Evolutionary conservation across 2,888 invertebrate species (phyloP).

Genomic region (Eristalinus sepulchralis): DNA sequence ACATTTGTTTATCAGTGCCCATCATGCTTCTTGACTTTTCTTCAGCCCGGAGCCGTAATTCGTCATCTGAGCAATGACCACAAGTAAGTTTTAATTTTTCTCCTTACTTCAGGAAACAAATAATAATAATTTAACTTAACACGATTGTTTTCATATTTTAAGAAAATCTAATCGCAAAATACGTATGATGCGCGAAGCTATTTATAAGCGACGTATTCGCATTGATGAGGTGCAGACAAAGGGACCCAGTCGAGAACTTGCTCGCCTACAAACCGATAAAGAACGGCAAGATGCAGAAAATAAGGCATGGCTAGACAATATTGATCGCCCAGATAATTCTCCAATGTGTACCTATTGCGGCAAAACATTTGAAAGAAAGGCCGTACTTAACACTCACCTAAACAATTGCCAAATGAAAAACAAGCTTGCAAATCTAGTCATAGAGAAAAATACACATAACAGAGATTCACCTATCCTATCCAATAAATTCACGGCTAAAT

Average conservation of each 20-base stretch:
- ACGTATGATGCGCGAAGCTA: constrained; percentile 85
- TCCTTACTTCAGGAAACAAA: not conserved
- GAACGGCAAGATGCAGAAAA: constrained; percentile 52
- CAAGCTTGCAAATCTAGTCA: constrained; percentile 72
- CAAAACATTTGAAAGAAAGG: constrained; percentile 87
- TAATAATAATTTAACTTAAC: not conserved
- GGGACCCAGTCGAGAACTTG: constrained; percentile 78
- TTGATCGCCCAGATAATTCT: constrained; percentile 83
- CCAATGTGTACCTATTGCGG: constrained; percentile 85
- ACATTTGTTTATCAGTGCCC: constrained; percentile 89
- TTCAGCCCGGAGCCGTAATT: constrained; percentile 89
- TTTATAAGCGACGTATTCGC: constrained; percentile 85
- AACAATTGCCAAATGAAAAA: constrained; percentile 84
- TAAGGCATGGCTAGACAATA: constrained; percentile 81
- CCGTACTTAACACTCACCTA: constrained; percentile 87
- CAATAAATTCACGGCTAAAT: constrained; percentile 31
- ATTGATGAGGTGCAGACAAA: constrained; percentile 83
- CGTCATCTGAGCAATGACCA: constrained; percentile 89
- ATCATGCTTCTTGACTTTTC: constrained; percentile 88
- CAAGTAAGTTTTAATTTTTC: constrained; percentile 80
- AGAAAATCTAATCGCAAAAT: constrained; percentile 88
- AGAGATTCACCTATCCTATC: constrained; percentile 49
- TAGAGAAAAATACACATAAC: constrained; percentile 38
- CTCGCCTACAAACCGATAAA: constrained; percentile 75
- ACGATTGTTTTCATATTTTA: constrained; percentile 74